phyloP scores from a whole-genome alignment of 2,113 vertebrate species.

The Agelaius phoeniceus region DNA sequence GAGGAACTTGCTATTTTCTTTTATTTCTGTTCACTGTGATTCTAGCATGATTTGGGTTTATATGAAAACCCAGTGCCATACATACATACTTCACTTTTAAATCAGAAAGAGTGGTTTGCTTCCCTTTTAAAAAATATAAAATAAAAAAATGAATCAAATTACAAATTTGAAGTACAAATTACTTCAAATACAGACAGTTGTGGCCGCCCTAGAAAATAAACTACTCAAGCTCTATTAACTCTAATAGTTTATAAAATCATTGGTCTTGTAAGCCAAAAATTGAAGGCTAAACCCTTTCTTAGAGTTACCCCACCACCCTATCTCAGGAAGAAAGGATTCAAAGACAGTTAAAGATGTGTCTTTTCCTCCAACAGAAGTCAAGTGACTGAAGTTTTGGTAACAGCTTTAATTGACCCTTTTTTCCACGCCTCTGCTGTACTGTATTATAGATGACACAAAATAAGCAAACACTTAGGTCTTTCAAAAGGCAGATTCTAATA shows the following conservation, averaged over 20 bases:
- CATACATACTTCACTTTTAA: neutral
- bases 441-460: neutral
- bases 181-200: neutral
- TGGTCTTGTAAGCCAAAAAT: no score
- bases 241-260: no score
- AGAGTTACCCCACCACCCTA: no score
- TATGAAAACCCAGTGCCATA: neutral
- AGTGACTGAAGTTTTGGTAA: neutral
- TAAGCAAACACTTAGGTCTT: neutral
- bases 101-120: neutral
- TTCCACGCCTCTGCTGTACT: neutral
- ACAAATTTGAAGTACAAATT: neutral
- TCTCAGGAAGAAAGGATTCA: no score
- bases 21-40: neutral
- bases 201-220: no score
- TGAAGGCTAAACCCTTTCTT: no score
- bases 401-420: neutral
- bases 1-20: neutral
- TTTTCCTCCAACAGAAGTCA: neutral
- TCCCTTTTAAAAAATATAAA: neutral
- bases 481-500: neutral
- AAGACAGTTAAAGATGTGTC: neutral
- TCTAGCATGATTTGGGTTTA: neutral
- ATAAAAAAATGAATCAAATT: neutral
- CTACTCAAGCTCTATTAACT: no score